Conservation (phyloP, 2,113 vertebrate species). For the Amphiprion ocellaris region DNA sequence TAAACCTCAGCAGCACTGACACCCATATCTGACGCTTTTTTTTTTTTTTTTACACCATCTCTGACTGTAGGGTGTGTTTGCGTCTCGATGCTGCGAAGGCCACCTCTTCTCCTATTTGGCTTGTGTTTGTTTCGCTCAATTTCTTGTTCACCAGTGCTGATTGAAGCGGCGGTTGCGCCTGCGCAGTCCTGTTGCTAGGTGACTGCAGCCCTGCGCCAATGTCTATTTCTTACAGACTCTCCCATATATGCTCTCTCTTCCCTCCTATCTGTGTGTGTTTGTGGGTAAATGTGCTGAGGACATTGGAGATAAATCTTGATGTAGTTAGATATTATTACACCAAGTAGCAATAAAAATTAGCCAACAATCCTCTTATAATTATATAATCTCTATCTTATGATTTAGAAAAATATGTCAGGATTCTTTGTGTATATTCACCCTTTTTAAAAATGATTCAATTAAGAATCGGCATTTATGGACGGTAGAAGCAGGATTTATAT, state of each 20-base stretch:
- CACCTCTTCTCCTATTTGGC: neutral
- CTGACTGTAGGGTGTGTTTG: neutral
- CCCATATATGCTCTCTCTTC: too few species aligned
- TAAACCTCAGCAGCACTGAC: neutral
- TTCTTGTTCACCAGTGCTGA: neutral
- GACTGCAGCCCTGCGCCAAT: conserved; percentile 36
- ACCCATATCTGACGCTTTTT: neutral
- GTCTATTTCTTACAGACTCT: neutral
- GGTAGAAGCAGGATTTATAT: neutral
- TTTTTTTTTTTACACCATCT: neutral
- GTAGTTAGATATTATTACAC: neutral
- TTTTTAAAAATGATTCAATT: neutral
- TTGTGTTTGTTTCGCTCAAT: neutral
- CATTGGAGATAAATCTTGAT: neutral
- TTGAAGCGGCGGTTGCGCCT: conserved; percentile 15
- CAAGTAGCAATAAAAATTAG: too few species aligned
- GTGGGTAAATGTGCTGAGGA: neutral
- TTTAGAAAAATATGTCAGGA: neutral
- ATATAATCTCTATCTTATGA: neutral
- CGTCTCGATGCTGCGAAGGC: neutral
- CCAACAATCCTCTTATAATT: too few species aligned
- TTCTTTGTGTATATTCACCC: neutral
- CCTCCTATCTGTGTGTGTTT: neutral
- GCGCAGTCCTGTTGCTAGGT: conserved; percentile 68
- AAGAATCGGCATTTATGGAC: too few species aligned